These are phyloP conservation scores for Schizopygopsis pylzovi DNA, from an alignment of 2,797 vertebrate genomes.

Conservation along the genomic window DNA sequence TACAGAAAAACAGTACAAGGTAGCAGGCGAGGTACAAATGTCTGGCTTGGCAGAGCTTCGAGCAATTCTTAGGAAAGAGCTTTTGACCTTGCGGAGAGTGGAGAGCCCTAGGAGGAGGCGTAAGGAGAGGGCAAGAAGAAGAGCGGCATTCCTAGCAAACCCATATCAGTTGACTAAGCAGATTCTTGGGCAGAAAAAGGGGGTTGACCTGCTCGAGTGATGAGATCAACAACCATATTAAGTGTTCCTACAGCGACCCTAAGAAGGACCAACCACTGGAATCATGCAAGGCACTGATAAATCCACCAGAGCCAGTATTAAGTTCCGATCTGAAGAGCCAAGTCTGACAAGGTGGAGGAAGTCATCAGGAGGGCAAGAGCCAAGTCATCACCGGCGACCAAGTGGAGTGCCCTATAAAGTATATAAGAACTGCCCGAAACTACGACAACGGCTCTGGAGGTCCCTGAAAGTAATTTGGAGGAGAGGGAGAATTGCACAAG, in stretches of 20 bases:
- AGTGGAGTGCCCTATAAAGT: neutral
- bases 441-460: neutral
- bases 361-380: neutral
- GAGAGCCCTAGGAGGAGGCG: neutral
- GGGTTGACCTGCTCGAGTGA: no score
- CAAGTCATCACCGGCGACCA: neutral
- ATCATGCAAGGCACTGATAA: neutral
- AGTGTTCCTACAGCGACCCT: no score
- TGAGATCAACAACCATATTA: no score
- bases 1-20: neutral
- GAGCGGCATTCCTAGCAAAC: neutral
- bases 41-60: conserved; percentile 15
- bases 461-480: neutral
- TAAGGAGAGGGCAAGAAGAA: neutral
- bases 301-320: neutral
- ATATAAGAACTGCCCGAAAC: neutral
- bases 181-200: neutral
- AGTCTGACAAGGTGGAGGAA: neutral
- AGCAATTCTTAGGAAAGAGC: conserved; percentile 5
- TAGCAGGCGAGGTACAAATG: neutral
- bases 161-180: neutral
- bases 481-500: neutral
- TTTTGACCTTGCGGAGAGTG: neutral
- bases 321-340: neutral
- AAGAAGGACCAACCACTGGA: no score